phyloP scores from a whole-genome alignment of 92 coral and sea anemone genomes.

The Epizoanthus rinbou region DNA sequence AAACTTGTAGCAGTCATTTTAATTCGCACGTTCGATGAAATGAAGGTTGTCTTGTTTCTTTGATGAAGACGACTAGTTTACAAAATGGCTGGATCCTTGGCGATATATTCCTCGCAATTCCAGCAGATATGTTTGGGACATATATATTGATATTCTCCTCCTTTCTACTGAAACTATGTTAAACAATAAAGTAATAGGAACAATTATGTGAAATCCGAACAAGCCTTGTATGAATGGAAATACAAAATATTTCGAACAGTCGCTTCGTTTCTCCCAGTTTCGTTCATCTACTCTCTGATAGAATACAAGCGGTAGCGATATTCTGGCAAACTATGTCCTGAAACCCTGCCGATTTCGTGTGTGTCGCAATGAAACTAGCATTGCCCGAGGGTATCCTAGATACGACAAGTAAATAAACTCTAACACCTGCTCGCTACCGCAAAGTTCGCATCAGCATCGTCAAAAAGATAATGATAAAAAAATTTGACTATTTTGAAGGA shows the following conservation, averaged over 20 bases:
- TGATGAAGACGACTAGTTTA: too few relatives aligned
- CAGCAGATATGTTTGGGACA: too few relatives aligned
- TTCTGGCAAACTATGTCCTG: not conserved
- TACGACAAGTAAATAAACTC: slow-evolving; percentile 17
- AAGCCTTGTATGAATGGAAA: too few relatives aligned
- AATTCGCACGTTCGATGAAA: too few relatives aligned
- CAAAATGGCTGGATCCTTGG: too few relatives aligned
- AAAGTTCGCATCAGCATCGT: not conserved
- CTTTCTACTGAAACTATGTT: too few relatives aligned
- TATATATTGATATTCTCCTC: too few relatives aligned
- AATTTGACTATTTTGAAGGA: not conserved
- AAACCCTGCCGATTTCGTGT: not conserved
- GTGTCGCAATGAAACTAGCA: not conserved
- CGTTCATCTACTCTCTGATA: not conserved
- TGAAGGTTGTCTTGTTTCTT: too few relatives aligned
- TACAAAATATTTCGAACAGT: too few relatives aligned
- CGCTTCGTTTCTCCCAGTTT: not conserved
- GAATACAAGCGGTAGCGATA: not conserved
- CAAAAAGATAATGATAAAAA: not conserved
- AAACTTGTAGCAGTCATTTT: slow-evolving; percentile 3
- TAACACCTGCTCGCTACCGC: slow-evolving; percentile 15
- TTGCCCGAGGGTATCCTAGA: not conserved
- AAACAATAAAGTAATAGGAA: too few relatives aligned
- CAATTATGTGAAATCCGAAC: too few relatives aligned
- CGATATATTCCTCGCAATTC: too few relatives aligned